Evolutionary conservation across 2,113 vertebrate genomes (phyloP).

Genomic region (Leucopternis melanops): DNA sequence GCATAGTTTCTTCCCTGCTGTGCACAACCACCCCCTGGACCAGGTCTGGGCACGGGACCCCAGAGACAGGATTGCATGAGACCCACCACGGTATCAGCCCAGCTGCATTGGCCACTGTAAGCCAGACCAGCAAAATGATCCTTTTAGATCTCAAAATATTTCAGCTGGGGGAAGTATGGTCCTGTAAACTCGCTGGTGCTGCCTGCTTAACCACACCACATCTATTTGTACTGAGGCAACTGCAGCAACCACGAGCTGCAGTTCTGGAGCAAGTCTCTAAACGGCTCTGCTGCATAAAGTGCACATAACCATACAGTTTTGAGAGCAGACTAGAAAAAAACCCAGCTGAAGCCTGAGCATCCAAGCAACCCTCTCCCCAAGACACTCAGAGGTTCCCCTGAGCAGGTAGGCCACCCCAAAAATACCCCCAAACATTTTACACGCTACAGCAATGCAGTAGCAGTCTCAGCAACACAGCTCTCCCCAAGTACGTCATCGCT

Average conservation of each 20-base stretch:
- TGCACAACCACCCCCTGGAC: neutral
- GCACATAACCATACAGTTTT: fast-evolving
- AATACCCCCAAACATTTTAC: no score
- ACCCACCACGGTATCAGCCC: neutral
- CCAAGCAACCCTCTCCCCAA: neutral
- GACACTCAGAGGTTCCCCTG: neutral
- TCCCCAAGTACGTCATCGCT: fast-evolving
- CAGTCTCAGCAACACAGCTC: neutral
- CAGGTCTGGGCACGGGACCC: neutral
- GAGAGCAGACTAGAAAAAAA: neutral
- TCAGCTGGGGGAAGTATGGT: neutral
- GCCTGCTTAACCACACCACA: neutral
- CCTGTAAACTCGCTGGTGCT: neutral
- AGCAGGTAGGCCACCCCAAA: neutral
- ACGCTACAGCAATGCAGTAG: neutral
- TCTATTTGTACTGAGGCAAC: neutral
- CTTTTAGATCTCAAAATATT: neutral
- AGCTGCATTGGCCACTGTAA: neutral
- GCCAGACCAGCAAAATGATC: neutral
- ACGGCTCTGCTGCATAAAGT: fast-evolving
- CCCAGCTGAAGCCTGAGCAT: neutral
- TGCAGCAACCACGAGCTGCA: fast-evolving
- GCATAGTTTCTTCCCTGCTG: neutral
- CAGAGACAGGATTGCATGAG: neutral
- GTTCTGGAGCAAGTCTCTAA: neutral